Evolutionary conservation across 2,888 invertebrate species (phyloP), one percentile per base, ranked within the genome.

Genomic region (Thysanoteuthis rhombus): DNA sequence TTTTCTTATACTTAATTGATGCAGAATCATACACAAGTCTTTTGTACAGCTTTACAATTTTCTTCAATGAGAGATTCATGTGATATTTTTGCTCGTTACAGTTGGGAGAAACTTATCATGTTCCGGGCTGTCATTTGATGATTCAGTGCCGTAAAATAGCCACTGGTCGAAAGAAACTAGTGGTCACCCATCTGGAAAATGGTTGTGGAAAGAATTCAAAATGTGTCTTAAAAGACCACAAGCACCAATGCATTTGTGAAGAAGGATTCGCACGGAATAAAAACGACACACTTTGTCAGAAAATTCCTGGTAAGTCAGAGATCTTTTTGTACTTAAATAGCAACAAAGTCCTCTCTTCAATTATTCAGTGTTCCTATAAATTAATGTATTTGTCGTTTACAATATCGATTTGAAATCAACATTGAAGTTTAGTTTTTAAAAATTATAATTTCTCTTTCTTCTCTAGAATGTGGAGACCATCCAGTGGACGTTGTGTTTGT

Each of bases 191-290:
- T 22, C 28, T 92, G 45, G n/a, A 40, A n/a, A 36, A 92, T 40
- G 92, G 92, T 8, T 92, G 92, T 92, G 92, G 92, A 19, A 42
- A 92, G 6, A 92, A 92, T 12, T 92, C 92, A 19, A 39, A 45
- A 39, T 92, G 92, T 10, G 22, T 92, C n/a, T n/a, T 92, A 32
- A 92, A 92, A 92, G 92, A 40, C 28, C 92, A 92, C 45, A 92
- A 92, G 32, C 45, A 92, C 45, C 92, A 92, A 92, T 92, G 92
- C 32, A 10, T 92, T 6, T 92, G 92, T 92, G 92, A 92, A 92
- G 42, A 92, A 42, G 92, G 92, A 92, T 92, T 92, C 45, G 92
- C 92, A n/a, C 92, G 92, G 32, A 92, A 92, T 40, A 92, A 92
- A 45, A 92, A 92, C 5, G 92, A 92, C 36, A 92, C 92, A 25